phyloP scores from a whole-genome alignment of 2,888 invertebrate species.

The Ecliptopera silaceata region DNA sequence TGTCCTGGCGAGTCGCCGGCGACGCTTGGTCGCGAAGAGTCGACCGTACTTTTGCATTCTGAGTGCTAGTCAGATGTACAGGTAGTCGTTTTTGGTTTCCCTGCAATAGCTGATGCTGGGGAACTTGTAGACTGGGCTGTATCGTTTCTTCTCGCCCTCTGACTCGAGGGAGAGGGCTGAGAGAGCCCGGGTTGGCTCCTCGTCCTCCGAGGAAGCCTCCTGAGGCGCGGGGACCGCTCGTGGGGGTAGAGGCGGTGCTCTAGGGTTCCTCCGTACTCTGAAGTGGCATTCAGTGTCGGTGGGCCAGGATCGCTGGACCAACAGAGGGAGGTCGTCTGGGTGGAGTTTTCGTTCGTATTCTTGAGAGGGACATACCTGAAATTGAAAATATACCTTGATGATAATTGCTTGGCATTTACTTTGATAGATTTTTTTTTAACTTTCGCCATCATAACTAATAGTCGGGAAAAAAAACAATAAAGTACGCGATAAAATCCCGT shows the following conservation, averaged over 20 bases:
- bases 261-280: conserved; percentile 91
- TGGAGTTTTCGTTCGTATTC: conserved; percentile 95
- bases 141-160: conserved; percentile 67
- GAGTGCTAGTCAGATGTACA: conserved; percentile 73
- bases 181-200: conserved; percentile 67
- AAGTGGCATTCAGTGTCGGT: conserved; percentile 89
- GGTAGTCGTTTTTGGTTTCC: conserved; percentile 75
- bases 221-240: conserved; percentile 65
- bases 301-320: conserved; percentile 90
- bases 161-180: conserved; percentile 75
- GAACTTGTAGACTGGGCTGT: conserved; percentile 78
- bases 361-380: conserved; percentile 87
- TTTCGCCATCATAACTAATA: too few species aligned
- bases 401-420: too few species aligned
- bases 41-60: conserved; percentile 43
- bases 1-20: conserved; percentile 42
- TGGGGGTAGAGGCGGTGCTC: conserved; percentile 90
- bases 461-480: too few species aligned
- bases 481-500: too few species aligned
- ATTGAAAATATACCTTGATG: conserved; percentile 12
- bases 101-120: conserved; percentile 76
- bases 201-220: conserved; percentile 55
- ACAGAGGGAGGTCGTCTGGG: conserved; percentile 92
- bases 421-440: too few species aligned
- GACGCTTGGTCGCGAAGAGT: conserved; percentile 30